These are phyloP conservation scores for Drosophila setifemur DNA, from an alignment of 1,140 invertebrate genomes.

Conservation along the genomic window DNA sequence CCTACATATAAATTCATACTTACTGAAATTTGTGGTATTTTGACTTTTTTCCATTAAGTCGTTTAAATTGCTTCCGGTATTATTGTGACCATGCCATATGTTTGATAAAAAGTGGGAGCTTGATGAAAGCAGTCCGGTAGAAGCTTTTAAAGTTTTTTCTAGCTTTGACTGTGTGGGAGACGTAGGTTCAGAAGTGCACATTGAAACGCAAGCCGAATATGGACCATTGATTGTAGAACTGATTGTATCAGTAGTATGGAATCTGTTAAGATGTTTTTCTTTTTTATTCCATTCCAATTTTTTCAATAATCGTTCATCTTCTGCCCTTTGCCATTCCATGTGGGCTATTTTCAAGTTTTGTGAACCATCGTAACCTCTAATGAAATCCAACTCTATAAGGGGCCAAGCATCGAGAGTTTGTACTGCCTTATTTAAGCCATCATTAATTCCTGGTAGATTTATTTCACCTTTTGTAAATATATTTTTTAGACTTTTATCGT, in stretches of 20 bases:
- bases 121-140: constrained; percentile 69
- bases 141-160: constrained; percentile 24
- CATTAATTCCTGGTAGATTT: constrained; percentile 88
- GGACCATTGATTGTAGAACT: neutral
- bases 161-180: constrained; percentile 48
- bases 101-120: constrained; percentile 87
- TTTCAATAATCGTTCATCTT: constrained; percentile 54
- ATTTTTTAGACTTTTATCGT: constrained; percentile 91
- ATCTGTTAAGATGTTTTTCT: neutral
- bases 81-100: constrained; percentile 84
- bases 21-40: constrained; percentile 36
- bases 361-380: constrained; percentile 53
- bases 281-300: constrained; percentile 47
- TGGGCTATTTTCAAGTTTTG: constrained; percentile 48
- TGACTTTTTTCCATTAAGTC: constrained; percentile 6
- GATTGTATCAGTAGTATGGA: neutral
- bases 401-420: constrained; percentile 91
- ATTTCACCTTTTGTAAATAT: constrained; percentile 91
- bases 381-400: constrained; percentile 76
- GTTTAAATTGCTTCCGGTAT: constrained; percentile 2
- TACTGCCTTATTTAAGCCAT: constrained; percentile 88
- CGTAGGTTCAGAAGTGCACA: constrained; percentile 45
- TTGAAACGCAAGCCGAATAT: neutral
- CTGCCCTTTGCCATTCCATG: constrained; percentile 50
- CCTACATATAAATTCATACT: constrained; percentile 20